Conservation (phyloP, 1,140 invertebrate species). For the Notospermus geniculatus region DNA sequence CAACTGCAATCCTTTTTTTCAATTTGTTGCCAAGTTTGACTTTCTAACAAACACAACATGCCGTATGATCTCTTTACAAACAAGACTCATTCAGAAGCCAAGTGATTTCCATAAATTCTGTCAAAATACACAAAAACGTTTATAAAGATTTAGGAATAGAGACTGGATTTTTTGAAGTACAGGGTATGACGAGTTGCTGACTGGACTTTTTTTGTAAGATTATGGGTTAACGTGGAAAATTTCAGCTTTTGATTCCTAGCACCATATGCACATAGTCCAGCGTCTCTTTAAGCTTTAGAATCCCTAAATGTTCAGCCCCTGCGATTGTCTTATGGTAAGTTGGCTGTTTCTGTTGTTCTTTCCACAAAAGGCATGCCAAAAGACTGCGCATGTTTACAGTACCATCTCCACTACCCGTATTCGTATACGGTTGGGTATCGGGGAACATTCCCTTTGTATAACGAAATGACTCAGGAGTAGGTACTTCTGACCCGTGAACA, state of each 20-base stretch:
- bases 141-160: no score
- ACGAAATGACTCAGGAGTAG: slow-evolving; percentile 65
- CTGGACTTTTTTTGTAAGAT: no score
- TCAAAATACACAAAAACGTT: no score
- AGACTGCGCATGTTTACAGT: slow-evolving; percentile 89
- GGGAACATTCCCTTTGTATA: slow-evolving; percentile 55
- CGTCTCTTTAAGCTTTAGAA: slow-evolving; percentile 35
- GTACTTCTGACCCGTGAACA: slow-evolving; percentile 75
- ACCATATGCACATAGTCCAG: slow-evolving; percentile 33
- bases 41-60: no score
- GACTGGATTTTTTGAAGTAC: no score
- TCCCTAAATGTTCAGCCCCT: slow-evolving; percentile 71
- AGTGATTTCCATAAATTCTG: no score
- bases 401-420: slow-evolving; percentile 87
- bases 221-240: no score
- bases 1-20: no score
- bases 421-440: slow-evolving; percentile 73
- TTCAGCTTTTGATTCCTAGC: neutral
- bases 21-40: no score
- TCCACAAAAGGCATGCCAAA: slow-evolving; percentile 76
- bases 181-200: no score
- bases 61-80: no score
- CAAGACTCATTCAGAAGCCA: no score
- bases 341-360: slow-evolving; percentile 61
- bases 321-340: slow-evolving; percentile 66